These are phyloP conservation scores for Oncorhynchus clarkii DNA, from an alignment of 2,113 vertebrate genomes.

Conservation along the genomic window DNA sequence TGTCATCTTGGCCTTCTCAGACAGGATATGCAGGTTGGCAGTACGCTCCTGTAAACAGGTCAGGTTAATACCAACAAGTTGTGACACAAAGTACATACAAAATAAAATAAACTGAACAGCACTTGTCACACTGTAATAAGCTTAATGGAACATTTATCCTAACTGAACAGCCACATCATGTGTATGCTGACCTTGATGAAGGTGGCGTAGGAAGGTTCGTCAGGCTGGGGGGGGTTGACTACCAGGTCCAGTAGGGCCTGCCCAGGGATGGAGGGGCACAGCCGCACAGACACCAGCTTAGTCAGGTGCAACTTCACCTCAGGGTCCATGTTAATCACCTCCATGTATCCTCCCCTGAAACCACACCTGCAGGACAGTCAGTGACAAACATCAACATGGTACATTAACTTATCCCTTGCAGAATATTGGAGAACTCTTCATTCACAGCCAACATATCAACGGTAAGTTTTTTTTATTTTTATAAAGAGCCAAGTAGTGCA, in stretches of 20 bases:
- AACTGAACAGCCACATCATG: background rate
- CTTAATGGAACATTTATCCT: background rate
- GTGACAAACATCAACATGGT: background rate
- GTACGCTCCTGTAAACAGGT: conserved; percentile 77
- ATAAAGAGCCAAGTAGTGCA: background rate
- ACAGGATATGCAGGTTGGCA: conserved; percentile 75
- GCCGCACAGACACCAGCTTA: conserved; percentile 84
- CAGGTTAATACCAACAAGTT: background rate
- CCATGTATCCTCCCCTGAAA: conserved; percentile 88
- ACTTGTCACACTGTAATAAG: background rate
- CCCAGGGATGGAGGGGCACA: conserved; percentile 84
- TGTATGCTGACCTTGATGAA: conserved; percentile 75
- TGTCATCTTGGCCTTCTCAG: conserved; percentile 83
- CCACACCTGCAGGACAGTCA: conserved; percentile 77
- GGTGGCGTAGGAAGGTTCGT: conserved; percentile 78
- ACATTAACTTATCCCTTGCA: no score
- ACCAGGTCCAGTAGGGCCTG: conserved; percentile 81
- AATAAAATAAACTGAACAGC: background rate
- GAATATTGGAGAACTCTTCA: no score
- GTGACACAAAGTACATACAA: no score
- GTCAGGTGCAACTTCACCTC: conserved; percentile 79
- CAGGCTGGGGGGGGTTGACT: conserved; percentile 77
- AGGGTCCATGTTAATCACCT: conserved; percentile 87
- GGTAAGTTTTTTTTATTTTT: no score
- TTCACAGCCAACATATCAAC: no score